phyloP scores from a whole-genome alignment of 2,797 vertebrate genomes.

The Amblyopsis hoosieri region DNA sequence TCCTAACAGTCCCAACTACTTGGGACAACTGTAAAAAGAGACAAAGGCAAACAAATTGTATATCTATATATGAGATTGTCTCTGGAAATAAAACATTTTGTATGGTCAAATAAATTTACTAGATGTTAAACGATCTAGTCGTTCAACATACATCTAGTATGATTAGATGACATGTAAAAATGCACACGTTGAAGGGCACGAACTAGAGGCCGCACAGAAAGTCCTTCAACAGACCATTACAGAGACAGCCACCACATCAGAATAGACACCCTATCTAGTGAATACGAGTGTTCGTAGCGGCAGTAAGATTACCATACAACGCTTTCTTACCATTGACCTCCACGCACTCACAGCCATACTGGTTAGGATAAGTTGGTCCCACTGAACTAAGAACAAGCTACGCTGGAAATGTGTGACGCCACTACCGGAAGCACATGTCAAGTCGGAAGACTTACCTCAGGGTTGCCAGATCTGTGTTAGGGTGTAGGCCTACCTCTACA shows the following conservation, averaged over 20 bases:
- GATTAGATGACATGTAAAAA: too few relatives aligned
- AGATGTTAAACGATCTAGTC: neutral
- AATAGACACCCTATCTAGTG: accelerated
- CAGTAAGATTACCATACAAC: neutral
- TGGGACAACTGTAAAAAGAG: constrained; percentile 81
- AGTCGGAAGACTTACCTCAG: neutral
- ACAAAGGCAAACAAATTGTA: constrained; percentile 16
- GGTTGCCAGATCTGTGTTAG: constrained; percentile 2
- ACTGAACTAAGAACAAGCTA: neutral
- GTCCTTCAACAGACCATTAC: neutral
- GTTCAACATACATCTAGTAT: too few relatives aligned
- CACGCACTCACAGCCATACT: constrained; percentile 77
- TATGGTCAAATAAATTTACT: too few relatives aligned
- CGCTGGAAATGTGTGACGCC: neutral
- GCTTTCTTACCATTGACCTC: constrained; percentile 81
- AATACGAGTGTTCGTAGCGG: neutral
- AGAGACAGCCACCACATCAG: neutral
- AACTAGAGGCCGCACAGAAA: neutral
- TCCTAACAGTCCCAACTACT: constrained; percentile 80
- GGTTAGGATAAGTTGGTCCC: neutral
- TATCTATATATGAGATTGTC: neutral
- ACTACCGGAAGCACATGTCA: neutral
- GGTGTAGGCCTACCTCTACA: too few relatives aligned
- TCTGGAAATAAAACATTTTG: neutral
- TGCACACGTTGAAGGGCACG: constrained; percentile 41